phyloP scores from a whole-genome alignment of 2,797 vertebrate genomes.

The Ibycter americanus region DNA sequence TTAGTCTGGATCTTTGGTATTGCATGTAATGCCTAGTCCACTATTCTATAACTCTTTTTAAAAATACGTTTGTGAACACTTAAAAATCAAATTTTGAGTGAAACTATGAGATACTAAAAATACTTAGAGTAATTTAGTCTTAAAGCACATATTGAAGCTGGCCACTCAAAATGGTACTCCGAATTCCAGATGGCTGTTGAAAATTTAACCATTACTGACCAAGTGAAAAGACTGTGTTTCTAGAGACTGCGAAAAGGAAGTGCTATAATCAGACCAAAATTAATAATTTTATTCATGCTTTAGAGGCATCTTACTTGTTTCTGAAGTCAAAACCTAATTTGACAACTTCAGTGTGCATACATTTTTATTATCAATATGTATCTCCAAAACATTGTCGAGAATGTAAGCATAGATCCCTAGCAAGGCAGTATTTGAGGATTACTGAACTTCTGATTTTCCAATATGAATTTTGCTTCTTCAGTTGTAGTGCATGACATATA shows the following conservation, averaged over 20 bases:
- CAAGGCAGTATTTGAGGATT: not conserved
- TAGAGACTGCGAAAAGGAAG: not conserved
- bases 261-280: not conserved
- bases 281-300: not conserved
- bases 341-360: not conserved
- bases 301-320: not conserved
- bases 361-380: not conserved
- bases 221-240: not conserved
- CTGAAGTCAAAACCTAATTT: not conserved
- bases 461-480: not conserved
- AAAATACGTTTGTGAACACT: not conserved
- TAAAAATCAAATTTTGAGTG: not conserved
- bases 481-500: fast-evolving
- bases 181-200: not conserved
- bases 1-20: not conserved
- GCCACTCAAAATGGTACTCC: not conserved
- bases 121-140: not conserved
- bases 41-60: not conserved
- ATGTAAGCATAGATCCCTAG: not conserved
- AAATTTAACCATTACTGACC: not conserved
- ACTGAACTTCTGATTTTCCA: not conserved
- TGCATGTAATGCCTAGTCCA: not conserved
- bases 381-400: not conserved
- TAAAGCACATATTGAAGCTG: not conserved
- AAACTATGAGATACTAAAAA: not conserved